Base-by-base conservation (phyloP, 2,797 vertebrate species). In the Holocentrus rufus region DNA sequence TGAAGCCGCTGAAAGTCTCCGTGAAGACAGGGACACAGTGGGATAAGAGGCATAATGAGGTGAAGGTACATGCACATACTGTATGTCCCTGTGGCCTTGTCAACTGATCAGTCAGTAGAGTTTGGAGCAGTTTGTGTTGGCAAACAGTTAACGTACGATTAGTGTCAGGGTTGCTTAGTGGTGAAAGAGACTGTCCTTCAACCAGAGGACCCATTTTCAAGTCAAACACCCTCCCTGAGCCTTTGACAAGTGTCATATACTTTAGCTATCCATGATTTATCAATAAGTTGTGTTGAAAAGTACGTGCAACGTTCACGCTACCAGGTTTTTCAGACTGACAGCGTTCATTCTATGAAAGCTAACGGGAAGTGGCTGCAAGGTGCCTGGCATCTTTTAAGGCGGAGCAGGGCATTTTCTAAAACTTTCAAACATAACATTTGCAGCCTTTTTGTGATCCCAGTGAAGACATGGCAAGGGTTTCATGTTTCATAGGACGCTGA, bases 1-100 rank as follows among this genome's bases (percentile, higher is more conserved):
- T 83, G 65, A 84, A 88, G 82, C 79, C 18, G 65, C 61, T 68
- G 62, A 85, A 74, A 72, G 67, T 61, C 56, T 82, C 58, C 17
- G 63, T 56, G 70, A 72, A 85, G 81, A 80, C 77, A 39, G 74
- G 44, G 55, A 65, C 54, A 31, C 74, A 22, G 69, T 81, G 56
- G 56, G 13, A 30, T 6, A 17, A 13, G 23, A 10, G 20, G 77
- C 80, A 78, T 83, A 84, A 86, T 82, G 67, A 85, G 69, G 64
- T 72, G 70, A 64, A 6, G 63, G 65, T 31, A 18, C 59, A 58
- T 62, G 71, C 61, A 57, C 77, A 62, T 66, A 44, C 53, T 23
- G 22, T 42, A 79, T 68, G 66, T 66, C 65, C 70, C 81, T 76
- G 76, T 63, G 78, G 82, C 71, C 55, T 63, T 54, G 74, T 88